phyloP scores from a whole-genome alignment of 2,797 vertebrate genomes.

The Mastacembelus armatus region DNA sequence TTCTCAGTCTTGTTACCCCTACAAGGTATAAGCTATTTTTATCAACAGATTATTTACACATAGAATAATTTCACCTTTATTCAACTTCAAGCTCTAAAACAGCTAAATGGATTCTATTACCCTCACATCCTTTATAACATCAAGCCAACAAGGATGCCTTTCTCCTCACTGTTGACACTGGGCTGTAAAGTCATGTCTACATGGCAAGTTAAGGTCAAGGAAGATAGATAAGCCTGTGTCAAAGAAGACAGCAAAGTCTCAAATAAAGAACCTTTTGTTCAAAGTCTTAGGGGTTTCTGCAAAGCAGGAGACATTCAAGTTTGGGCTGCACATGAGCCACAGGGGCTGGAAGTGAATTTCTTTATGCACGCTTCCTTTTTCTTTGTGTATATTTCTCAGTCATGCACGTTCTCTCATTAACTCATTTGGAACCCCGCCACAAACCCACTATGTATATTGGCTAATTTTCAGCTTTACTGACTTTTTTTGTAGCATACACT shows the following conservation, averaged over 20 bases:
- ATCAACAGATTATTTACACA: constrained; percentile 11
- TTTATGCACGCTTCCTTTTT: constrained; percentile 35
- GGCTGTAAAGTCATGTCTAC: constrained; percentile 78
- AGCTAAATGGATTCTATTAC: constrained; percentile 16
- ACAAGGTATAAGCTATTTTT: background rate
- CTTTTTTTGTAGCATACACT: constrained; percentile 31
- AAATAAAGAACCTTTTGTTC: constrained; percentile 80
- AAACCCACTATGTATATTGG: constrained; percentile 20
- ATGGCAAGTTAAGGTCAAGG: constrained; percentile 76
- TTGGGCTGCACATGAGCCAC: constrained; percentile 28
- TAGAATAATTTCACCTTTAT: constrained; percentile 13
- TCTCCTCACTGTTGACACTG: constrained; percentile 74
- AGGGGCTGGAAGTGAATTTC: constrained; percentile 23
- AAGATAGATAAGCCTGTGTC: constrained; percentile 77
- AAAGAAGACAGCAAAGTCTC: constrained; percentile 67
- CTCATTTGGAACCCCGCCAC: constrained; percentile 20
- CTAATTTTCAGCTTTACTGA: constrained; percentile 44
- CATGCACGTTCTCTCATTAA: constrained; percentile 21
- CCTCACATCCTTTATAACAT: constrained; percentile 20
- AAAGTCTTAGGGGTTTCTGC: constrained; percentile 44
- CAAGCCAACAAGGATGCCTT: constrained; percentile 55
- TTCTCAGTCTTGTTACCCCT: constrained; percentile 2
- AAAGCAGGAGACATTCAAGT: constrained; percentile 43
- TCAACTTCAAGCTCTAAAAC: constrained; percentile 13
- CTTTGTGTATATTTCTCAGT: constrained; percentile 30